Conservation (phyloP, 2,888 invertebrate genomes). For the Platynereis dumerilii region DNA sequence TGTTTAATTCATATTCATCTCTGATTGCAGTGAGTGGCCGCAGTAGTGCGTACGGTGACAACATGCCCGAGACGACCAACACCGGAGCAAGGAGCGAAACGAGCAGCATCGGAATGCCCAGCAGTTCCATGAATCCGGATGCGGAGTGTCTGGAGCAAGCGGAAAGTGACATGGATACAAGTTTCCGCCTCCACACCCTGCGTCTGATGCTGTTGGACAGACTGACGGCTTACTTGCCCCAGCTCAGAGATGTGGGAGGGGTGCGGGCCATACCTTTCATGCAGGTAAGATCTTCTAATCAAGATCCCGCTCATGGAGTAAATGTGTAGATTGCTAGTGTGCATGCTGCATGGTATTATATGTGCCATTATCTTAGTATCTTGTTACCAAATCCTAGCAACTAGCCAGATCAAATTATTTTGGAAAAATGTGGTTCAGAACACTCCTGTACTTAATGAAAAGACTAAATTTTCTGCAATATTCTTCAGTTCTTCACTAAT, state of each 20-base stretch:
- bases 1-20: no score
- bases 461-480: no score
- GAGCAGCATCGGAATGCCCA: conserved; percentile 67
- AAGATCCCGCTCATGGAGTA: no score
- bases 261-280: conserved; percentile 88
- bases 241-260: conserved; percentile 79
- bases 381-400: no score
- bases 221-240: conserved; percentile 76
- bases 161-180: conserved; percentile 23
- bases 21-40: conserved; percentile 77
- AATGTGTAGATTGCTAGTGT: no score
- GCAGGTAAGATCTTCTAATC: conserved; percentile 73
- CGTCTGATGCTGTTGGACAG: conserved; percentile 53
- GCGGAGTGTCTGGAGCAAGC: conserved; percentile 17
- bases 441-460: no score
- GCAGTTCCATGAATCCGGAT: conserved; percentile 48
- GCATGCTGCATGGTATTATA: no score
- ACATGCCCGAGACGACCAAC: conserved; percentile 67
- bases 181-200: conserved; percentile 64
- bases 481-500: no score
- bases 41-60: conserved; percentile 89
- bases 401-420: no score
- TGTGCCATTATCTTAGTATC: no score
- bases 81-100: conserved; percentile 69
- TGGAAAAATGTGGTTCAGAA: no score